Conservation (phyloP, 2,113 vertebrate species). For the Narcine bancroftii region DNA sequence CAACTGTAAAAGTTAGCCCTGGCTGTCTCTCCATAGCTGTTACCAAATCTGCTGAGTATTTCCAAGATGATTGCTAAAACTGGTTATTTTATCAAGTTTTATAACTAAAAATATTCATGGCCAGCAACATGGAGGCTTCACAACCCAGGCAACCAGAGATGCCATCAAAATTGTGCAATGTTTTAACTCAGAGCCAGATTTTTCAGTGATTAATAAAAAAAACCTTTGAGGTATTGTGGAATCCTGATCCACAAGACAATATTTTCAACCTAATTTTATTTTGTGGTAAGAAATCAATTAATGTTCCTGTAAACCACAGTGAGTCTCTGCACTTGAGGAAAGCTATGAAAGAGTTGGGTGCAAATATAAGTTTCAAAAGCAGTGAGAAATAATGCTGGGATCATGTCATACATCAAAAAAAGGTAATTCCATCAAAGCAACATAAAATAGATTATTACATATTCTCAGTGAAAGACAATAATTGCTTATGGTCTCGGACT, state of each 20-base stretch:
- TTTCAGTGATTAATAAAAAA: neutral
- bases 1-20: too few species aligned
- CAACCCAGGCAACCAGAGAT: neutral
- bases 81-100: neutral
- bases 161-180: neutral
- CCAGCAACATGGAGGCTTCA: neutral
- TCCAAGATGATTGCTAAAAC: neutral
- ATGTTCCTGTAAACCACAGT: neutral
- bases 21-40: too few species aligned
- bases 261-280: neutral
- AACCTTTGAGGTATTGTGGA: neutral
- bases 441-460: neutral
- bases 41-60: too few species aligned
- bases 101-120: neutral
- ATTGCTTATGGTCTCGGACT: neutral
- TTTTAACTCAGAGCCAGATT: neutral
- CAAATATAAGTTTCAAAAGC: neutral
- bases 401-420: neutral
- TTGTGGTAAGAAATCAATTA: neutral
- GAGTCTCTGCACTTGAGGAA: neutral
- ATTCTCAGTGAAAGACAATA: neutral
- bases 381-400: neutral
- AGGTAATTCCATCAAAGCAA: neutral
- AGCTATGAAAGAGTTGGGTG: neutral
- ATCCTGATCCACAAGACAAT: neutral